phyloP scores from a whole-genome alignment of 2,888 invertebrate genomes.

The Microctonus brassicae region DNA sequence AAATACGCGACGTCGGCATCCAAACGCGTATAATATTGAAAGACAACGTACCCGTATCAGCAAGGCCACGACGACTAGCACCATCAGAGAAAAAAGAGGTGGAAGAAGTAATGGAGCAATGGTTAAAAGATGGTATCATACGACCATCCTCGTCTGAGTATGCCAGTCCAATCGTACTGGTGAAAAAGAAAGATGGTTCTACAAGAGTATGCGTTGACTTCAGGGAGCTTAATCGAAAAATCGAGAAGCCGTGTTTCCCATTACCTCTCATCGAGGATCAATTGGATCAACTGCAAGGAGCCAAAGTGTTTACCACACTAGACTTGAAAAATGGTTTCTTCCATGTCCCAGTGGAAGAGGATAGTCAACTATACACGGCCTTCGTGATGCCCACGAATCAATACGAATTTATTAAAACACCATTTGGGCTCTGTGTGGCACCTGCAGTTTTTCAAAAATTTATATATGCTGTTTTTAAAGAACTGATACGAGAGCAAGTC shows the following conservation, averaged over 20 bases:
- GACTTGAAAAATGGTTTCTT: constrained; percentile 51
- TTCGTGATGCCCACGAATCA: constrained; percentile 46
- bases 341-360: constrained; percentile 46
- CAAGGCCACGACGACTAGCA: constrained; percentile 50
- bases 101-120: constrained; percentile 52
- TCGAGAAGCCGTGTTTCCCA: constrained; percentile 48
- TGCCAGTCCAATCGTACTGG: constrained; percentile 56
- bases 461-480: constrained; percentile 46
- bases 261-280: constrained; percentile 52
- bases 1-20: constrained; percentile 45
- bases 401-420: constrained; percentile 43
- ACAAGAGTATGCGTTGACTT: constrained; percentile 63
- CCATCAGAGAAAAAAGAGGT: constrained; percentile 49
- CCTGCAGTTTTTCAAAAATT: constrained; percentile 38
- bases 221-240: constrained; percentile 59
- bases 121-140: constrained; percentile 58
- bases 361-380: constrained; percentile 47
- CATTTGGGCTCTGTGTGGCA: constrained; percentile 34
- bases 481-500: constrained; percentile 17
- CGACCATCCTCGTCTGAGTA: constrained; percentile 57
- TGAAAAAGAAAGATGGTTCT: constrained; percentile 51
- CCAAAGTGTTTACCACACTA: constrained; percentile 28
- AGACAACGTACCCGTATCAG: constrained; percentile 53
- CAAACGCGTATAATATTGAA: constrained; percentile 54
- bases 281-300: constrained; percentile 42